A percentile compares a stretch with the other conserved stretches of the same genome.
Conservation (phyloP, 2,888 invertebrate species). For the Zeuzera pyrina region DNA sequence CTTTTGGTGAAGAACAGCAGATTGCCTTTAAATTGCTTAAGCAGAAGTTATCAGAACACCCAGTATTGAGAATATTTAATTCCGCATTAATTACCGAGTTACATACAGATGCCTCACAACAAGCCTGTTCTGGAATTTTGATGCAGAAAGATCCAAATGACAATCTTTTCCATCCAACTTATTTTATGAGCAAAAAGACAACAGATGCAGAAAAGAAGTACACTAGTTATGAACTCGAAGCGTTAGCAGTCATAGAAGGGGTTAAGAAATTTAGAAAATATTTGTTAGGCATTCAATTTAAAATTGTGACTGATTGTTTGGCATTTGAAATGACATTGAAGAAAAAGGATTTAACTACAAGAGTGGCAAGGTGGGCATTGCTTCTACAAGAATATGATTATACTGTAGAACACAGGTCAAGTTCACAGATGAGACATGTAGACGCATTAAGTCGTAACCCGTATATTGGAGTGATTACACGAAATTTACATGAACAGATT, state of each 20-base stretch:
- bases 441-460: too few relatives aligned
- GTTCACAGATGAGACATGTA: slow-evolving; percentile 15
- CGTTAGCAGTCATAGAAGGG: slow-evolving; percentile 14
- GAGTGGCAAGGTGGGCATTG: slow-evolving; percentile 20
- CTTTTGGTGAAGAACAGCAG: slow-evolving; percentile 5
- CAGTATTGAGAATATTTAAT: slow-evolving; percentile 13
- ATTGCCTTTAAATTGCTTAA: slow-evolving; percentile 8
- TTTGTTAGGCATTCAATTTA: slow-evolving; percentile 16
- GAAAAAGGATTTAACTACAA: slow-evolving; percentile 20
- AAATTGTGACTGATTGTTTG: slow-evolving; percentile 19
- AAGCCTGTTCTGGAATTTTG: slow-evolving; percentile 14
- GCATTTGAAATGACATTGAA: slow-evolving; percentile 17
- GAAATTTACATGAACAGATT: too few relatives aligned
- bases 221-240: slow-evolving; percentile 17
- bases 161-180: neutral
- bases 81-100: slow-evolving; percentile 11
- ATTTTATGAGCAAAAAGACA: slow-evolving; percentile 1
- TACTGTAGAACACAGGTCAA: slow-evolving; percentile 18
- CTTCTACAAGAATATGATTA: slow-evolving; percentile 19
- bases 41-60: slow-evolving; percentile 4
- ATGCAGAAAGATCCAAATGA: slow-evolving; percentile 11
- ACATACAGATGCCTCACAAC: slow-evolving; percentile 15
- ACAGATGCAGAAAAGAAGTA: slow-evolving; percentile 4
- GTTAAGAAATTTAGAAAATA: slow-evolving; percentile 17
- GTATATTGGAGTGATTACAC: too few relatives aligned